Conservation (phyloP, 2,888 invertebrate genomes). For the Ornithoptera priamus region DNA sequence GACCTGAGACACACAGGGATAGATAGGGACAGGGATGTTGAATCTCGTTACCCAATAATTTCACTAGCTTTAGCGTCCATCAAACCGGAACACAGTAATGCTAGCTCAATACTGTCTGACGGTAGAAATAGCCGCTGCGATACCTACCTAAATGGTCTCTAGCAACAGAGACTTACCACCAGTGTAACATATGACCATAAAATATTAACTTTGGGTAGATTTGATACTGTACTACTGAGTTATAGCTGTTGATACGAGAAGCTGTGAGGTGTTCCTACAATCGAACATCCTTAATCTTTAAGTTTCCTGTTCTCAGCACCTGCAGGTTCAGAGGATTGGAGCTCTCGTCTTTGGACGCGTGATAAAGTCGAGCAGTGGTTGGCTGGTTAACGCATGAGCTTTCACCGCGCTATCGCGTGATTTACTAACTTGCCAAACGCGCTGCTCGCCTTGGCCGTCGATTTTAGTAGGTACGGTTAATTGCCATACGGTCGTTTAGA, state of each 20-base stretch:
- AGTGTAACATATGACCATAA: too few relatives aligned
- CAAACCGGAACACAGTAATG: too few relatives aligned
- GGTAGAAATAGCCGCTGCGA: too few relatives aligned
- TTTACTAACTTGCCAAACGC: constrained; percentile 62
- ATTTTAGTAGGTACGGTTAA: constrained; percentile 43
- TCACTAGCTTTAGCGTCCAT: too few relatives aligned
- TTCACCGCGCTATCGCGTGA: constrained; percentile 59
- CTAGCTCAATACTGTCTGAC: too few relatives aligned
- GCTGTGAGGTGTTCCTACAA: not conserved
- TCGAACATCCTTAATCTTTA: constrained; percentile 1
- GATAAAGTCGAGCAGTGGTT: constrained; percentile 36
- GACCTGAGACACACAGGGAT: too few relatives aligned
- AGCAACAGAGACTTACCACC: too few relatives aligned
- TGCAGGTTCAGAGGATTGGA: constrained; percentile 21
- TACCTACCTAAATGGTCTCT: too few relatives aligned
- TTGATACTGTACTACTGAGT: not conserved
- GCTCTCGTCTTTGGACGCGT: constrained; percentile 20
- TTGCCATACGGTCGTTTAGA: constrained; percentile 35
- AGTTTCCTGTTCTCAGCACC: constrained; percentile 12
- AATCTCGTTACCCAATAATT: too few relatives aligned
- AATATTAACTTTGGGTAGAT: not conserved
- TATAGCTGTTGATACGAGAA: not conserved
- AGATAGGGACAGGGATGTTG: too few relatives aligned
- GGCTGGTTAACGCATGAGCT: constrained; percentile 49
- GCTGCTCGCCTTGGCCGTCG: constrained; percentile 42